Conservation (phyloP, 92 coral and sea anemone species). For the Heteractis magnifica region DNA sequence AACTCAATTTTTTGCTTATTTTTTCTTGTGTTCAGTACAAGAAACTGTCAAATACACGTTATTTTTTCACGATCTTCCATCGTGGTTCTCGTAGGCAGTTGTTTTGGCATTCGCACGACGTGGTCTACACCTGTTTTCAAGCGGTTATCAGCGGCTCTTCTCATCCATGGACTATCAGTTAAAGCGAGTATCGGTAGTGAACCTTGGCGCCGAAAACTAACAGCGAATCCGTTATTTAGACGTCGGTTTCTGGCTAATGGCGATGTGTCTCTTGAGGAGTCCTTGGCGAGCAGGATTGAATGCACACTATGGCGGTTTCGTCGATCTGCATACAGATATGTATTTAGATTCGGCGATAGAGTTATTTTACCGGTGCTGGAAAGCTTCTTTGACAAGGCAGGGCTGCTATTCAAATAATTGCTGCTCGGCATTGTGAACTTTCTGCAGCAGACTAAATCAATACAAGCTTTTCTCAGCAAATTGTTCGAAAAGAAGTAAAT, state of each 20-base stretch:
- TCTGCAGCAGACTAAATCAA: constrained; percentile 49
- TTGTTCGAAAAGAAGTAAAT: constrained; percentile 58
- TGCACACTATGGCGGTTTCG: neutral
- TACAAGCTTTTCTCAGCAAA: constrained; percentile 45
- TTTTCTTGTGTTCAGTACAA: neutral
- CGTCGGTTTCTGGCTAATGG: neutral
- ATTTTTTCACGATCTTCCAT: constrained; percentile 18
- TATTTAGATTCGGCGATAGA: constrained; percentile 2
- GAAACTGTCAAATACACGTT: neutral
- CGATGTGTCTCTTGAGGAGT: neutral
- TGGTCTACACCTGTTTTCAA: neutral
- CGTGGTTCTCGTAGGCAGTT: constrained; percentile 36
- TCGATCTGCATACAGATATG: neutral
- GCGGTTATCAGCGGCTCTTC: neutral
- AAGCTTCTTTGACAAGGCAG: constrained; percentile 4
- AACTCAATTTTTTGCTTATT: neutral
- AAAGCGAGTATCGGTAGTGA: neutral
- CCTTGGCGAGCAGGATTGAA: neutral
- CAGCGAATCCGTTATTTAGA: neutral
- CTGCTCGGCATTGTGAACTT: constrained; percentile 20
- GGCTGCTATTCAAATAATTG: constrained; percentile 3
- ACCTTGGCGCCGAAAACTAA: neutral
- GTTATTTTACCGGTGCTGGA: neutral
- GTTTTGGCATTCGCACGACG: constrained; percentile 16
- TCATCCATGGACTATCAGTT: neutral